Base-by-base conservation (phyloP, 2,113 vertebrate species). In the Pelodiscus sinensis region DNA sequence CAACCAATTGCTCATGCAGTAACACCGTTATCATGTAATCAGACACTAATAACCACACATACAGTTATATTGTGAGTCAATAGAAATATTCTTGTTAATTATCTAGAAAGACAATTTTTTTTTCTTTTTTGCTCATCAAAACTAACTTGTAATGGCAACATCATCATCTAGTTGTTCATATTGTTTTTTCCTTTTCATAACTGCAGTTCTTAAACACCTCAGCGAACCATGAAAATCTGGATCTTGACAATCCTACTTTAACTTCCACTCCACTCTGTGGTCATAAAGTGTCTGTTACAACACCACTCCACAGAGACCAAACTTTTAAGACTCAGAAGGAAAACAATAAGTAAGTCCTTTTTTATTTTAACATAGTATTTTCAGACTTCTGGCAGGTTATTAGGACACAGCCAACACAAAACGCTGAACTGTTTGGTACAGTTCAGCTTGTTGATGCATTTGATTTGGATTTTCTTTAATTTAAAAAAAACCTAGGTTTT, bases 161-260 rank as follows among this genome's bases (percentile, higher is more conserved):
- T 18, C 62, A 65, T 94, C 88, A 97, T 87, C 51, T 89, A 89
- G 75, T 50, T 21, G 8, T 73, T 86, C 50, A 85, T 86, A 83
- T 75, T 93, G 79, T 90, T 86, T 92, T 94, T 86, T 85, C 44
- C 91, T 96, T 93, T 90, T 82, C 13, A 38, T 51, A 0, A 71
- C 81, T 97, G 81, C 97, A 99, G 99, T 99, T 99, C 97, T 98
- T 99, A 92, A 99, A 98, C 97, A 98, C 98, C 85, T 98, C 99
- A 50, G 97, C 98, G 97, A 99, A 52, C 95, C 98, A 98, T 0
- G 99, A 99, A 92, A 98, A 98, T 93, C 96, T 98, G 52, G 98
- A 99, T 95, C 96, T 97, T 82, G 99, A 99, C 92, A 98, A 97
- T 89, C 96, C 98, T 90, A 94, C 98, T 6, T 96, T 99, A 96